Evolutionary conservation across 2,797 vertebrate genomes (phyloP).

Genomic region (Buceros bicornis): DNA sequence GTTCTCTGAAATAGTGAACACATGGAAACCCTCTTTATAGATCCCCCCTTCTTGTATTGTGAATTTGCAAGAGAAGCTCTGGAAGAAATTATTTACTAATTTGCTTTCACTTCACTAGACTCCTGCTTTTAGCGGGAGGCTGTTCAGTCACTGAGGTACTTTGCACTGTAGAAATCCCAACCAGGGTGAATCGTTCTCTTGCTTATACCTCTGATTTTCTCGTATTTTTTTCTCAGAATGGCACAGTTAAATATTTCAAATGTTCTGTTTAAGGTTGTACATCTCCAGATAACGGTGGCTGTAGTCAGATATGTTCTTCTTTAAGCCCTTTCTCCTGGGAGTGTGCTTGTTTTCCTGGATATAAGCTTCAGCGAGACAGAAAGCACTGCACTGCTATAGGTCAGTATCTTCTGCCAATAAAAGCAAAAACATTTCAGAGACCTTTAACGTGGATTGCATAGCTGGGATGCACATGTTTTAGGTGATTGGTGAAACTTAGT

Average conservation of each 20-base stretch:
- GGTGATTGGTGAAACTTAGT: neutral
- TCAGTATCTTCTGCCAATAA: slow-evolving; percentile 58
- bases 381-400: slow-evolving; percentile 87
- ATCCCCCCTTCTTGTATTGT: neutral
- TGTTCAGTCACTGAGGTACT: neutral
- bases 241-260: slow-evolving; percentile 11
- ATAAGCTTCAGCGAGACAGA: slow-evolving; percentile 86
- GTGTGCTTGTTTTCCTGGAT: slow-evolving; percentile 90
- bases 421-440: neutral
- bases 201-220: neutral
- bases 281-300: slow-evolving; percentile 90
- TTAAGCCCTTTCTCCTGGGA: slow-evolving; percentile 84
- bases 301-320: slow-evolving; percentile 89
- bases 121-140: neutral
- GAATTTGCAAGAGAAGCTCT: neutral
- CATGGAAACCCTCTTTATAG: neutral
- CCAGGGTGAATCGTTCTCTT: neutral
- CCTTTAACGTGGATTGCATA: neutral
- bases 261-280: slow-evolving; percentile 86
- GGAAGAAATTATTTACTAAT: neutral
- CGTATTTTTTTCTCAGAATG: neutral
- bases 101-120: neutral
- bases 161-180: neutral
- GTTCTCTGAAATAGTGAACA: neutral
- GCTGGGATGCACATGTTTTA: neutral